These are phyloP conservation scores for Smutsia temminckii DNA, from an alignment of 2,797 vertebrate genomes.

Conservation along the genomic window DNA sequence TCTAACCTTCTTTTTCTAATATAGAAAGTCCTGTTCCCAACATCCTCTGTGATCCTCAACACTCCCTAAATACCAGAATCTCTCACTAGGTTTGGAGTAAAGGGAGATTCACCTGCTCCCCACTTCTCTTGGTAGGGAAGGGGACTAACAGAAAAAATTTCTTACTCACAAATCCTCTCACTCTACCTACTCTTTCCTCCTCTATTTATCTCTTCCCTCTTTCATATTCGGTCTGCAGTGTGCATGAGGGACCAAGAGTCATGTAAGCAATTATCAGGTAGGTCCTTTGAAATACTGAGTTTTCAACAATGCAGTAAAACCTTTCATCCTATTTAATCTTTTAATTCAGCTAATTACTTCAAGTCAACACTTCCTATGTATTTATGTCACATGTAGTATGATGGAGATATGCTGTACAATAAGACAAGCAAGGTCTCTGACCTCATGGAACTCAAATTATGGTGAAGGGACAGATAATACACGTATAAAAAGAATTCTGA, in stretches of 20 bases:
- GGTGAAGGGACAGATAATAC: neutral
- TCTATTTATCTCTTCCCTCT: neutral
- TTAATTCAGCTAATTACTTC: neutral
- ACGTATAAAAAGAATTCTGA: neutral
- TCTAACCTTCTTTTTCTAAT: neutral
- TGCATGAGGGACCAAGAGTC: neutral
- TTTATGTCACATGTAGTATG: neutral
- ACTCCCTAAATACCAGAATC: neutral
- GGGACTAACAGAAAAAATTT: neutral
- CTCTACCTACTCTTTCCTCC: neutral
- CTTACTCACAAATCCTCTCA: neutral
- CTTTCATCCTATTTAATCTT: neutral
- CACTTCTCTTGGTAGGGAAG: neutral
- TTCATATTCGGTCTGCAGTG: neutral
- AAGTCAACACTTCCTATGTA: neutral
- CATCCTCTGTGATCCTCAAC: neutral
- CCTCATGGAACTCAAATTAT: neutral
- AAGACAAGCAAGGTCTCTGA: neutral
- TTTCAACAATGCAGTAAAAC: neutral
- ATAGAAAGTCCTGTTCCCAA: neutral
- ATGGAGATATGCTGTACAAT: neutral
- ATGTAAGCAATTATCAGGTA: neutral
- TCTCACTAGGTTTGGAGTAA: neutral
- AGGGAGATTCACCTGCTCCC: neutral
- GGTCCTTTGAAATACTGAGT: constrained; percentile 5